Evolutionary conservation across 2,113 vertebrate genomes (phyloP).

Genomic region (Leptocoma aspasia): DNA sequence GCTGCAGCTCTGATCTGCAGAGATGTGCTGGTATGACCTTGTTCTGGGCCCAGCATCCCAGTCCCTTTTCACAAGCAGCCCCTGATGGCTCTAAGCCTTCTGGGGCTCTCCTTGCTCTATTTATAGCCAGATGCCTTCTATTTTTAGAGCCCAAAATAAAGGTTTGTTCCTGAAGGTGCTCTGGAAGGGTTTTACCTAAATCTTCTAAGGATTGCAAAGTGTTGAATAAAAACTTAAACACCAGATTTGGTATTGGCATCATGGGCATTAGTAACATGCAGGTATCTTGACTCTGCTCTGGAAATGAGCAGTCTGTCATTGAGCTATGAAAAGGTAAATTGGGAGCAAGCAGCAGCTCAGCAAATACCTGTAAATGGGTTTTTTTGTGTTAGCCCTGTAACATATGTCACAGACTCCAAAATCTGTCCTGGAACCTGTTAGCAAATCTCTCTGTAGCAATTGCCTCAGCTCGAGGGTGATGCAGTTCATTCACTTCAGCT

Average conservation of each 20-base stretch:
- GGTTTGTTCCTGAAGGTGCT: background rate
- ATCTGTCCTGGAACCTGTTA: background rate
- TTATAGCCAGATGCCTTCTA: background rate
- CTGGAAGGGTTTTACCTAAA: background rate
- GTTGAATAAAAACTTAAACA: background rate
- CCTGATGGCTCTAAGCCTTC: background rate
- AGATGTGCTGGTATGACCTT: background rate
- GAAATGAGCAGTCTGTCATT: background rate
- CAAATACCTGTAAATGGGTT: background rate
- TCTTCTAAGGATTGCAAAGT: background rate
- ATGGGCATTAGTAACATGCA: background rate
- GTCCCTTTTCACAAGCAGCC: background rate
- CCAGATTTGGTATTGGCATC: background rate
- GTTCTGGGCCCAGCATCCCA: rapidly evolving
- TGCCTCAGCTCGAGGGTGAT: background rate
- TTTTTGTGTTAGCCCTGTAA: background rate
- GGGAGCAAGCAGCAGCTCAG: background rate
- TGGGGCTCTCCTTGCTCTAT: background rate
- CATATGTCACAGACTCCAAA: background rate
- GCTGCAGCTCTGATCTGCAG: background rate
- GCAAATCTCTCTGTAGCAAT: background rate
- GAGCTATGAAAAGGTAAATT: background rate
- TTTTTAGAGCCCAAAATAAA: background rate
- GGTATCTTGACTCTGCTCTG: background rate
- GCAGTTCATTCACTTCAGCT: background rate